Base-by-base conservation (phyloP, 2,797 vertebrate species). In the Pangasius larnaudii region DNA sequence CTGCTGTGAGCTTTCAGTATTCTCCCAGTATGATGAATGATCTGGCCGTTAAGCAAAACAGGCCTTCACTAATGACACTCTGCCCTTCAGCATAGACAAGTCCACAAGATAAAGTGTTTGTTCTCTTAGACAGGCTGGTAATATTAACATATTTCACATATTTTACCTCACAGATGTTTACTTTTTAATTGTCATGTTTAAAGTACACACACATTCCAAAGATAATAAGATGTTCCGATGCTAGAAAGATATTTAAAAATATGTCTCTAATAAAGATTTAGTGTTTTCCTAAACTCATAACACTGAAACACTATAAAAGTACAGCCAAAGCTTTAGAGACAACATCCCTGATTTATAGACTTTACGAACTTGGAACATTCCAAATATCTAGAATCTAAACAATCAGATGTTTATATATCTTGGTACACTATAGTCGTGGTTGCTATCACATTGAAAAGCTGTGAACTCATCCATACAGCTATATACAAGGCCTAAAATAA, bases 11-110 rank as follows among this genome's bases (percentile, higher is more conserved):
- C 93, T 89, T 92, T 93, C 95, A 94, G 91, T 93, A 94, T 95
- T 96, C 95, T 95, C 94, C 93, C 88, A 93, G 92, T 92, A 93
- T 97, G 96, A 98, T 96, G 95, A 97, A 98, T 97, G 96, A 93
- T 93, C 96, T 97, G 97, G 97, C 96, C 95, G 94, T 96, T 96
- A 97, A 95, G 95, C 96, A 96, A 97, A 98, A 96, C 97, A 98
- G 96, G 92, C 95, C 96, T 77, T 65, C 53, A 8, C 87, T 87
- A 88, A 88, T 85, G 89, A 87, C 91, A 88, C 78, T 75, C 91
- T 86, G 87, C 36, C 33, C 82, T 79, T 65, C 78, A 84, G 87
- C 88, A 33, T n/a, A 59, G 89, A 61, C 86, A 89, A 87, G 58
- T 86, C 85, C 63, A 88, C 39, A 56, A 81, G 79, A 90, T 86